Percentiles rank a stretch among this genome's conserved stretches.
Conservation (phyloP, 1,140 invertebrate species). For the Heliothis subflexa region DNA sequence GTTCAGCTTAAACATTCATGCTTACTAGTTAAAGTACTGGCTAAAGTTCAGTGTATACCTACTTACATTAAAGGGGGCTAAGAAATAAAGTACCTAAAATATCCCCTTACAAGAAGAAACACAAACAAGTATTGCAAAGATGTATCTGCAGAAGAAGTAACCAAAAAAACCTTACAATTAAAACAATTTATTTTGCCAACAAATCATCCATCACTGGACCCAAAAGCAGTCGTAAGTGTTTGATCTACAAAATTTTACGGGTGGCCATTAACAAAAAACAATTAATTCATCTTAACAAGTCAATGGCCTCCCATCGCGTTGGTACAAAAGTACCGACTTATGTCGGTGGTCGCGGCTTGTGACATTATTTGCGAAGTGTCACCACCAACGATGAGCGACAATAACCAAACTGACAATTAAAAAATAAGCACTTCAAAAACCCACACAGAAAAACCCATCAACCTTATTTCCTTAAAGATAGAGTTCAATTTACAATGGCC, state of each 20-base stretch:
- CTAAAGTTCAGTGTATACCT: too few species aligned
- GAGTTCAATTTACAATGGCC: background rate
- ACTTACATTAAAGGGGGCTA: too few species aligned
- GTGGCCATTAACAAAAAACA: conserved; percentile 34
- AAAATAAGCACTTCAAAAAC: conserved; percentile 2
- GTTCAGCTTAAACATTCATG: too few species aligned
- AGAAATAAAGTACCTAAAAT: too few species aligned
- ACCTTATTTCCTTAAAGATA: background rate
- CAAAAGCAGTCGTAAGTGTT: conserved; percentile 8
- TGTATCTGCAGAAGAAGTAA: background rate
- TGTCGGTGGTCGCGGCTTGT: conserved; percentile 59
- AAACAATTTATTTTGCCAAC: background rate
- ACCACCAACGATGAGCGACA: conserved; percentile 66
- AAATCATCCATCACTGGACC: conserved; percentile 1
- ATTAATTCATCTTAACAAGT: conserved; percentile 47
- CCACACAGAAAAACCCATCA: background rate
- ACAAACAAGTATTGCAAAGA: too few species aligned
- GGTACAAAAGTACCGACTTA: conserved; percentile 55
- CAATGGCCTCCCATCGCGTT: conserved; percentile 45
- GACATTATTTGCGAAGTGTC: conserved; percentile 69
- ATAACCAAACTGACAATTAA: conserved; percentile 48
- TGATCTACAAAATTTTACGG: conserved; percentile 36
- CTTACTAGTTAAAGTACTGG: too few species aligned
- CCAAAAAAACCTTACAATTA: background rate
- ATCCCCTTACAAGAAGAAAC: too few species aligned